phyloP scores from a whole-genome alignment of 2,888 invertebrate genomes.

The Gerris lacustris region DNA sequence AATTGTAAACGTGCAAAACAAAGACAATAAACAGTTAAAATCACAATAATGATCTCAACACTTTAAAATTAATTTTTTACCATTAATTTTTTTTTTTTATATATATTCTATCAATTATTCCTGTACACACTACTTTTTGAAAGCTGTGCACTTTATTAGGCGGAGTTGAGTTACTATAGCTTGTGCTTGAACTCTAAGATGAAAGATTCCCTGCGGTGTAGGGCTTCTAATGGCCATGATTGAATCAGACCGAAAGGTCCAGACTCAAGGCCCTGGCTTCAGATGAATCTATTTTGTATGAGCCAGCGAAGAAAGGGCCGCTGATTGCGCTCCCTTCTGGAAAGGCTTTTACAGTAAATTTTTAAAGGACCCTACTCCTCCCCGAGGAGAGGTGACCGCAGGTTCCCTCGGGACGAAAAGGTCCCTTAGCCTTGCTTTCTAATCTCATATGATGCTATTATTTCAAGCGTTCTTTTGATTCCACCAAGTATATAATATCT shows the following conservation, averaged over 20 bases:
- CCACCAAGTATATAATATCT: too few species aligned
- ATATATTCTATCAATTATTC: too few species aligned
- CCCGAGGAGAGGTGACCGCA: slow-evolving; percentile 2
- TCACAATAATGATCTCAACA: too few species aligned
- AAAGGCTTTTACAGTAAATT: background rate
- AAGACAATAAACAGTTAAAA: too few species aligned
- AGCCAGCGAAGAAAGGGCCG: background rate
- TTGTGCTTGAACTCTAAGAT: too few species aligned
- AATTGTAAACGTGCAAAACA: too few species aligned
- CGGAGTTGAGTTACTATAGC: too few species aligned
- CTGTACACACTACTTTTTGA: too few species aligned
- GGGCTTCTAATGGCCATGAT: background rate
- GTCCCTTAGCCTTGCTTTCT: background rate
- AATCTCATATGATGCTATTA: background rate
- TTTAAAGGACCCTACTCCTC: background rate
- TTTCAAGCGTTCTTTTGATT: background rate
- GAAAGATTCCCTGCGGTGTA: background rate
- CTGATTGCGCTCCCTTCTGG: background rate
- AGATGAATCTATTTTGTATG: background rate
- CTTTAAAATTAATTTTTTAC: too few species aligned
- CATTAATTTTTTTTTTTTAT: too few species aligned
- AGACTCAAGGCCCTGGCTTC: background rate
- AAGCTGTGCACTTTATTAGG: too few species aligned
- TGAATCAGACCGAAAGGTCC: background rate
- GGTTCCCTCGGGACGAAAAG: background rate